Base-by-base conservation (phyloP, 2,113 vertebrate genomes). In the Megaceryle torquata region DNA sequence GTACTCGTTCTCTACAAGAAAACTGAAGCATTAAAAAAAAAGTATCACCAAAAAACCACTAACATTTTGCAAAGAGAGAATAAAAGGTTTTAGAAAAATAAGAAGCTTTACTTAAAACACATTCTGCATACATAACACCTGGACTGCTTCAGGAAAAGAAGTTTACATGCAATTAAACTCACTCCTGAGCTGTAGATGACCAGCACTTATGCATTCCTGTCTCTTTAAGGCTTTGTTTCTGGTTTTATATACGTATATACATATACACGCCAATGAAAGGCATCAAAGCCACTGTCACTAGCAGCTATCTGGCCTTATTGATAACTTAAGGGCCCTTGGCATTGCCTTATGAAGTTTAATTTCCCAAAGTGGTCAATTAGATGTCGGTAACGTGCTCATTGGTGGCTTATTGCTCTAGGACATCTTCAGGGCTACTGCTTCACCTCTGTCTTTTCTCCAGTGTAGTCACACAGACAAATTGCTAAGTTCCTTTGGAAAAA, bases 351-450 rank as follows among this genome's bases (percentile, higher is more conserved):
- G 69, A 97, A 97, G 96, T 90, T 97, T 92, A 95, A 98, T 97
- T 96, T 97, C 96, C 95, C 97, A 96, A 93, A 97, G 96, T 10
- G 86, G 80, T 97, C 95, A 97, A 92, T 97, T 97, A 97, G 44
- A 95, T 65, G 63, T 76, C 33, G 17, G 84, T 90, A 93, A 90
- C 4, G 88, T 41, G 78, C 79, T 96, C 57, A 11, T 79, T 20
- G 87, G 65, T 82, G 77, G 70, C 24, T n/a, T 70, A 71, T 29
- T 94, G 93, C 93, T 96, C 92, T 29, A 96, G 95, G 96, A 95
- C 16, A 96, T 87, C 88, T 86, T 25, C 74, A 35, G 93, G 63
- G 67, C 51, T 65, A 75, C 92, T 71, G 64, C 67, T 91, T 92
- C 82, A 78, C 83, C 91, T 54, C 69, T 77, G 20, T 24, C 79